Evolutionary conservation across 2,888 invertebrate genomes (phyloP).

Genomic region (Himalopsyche japonica): DNA sequence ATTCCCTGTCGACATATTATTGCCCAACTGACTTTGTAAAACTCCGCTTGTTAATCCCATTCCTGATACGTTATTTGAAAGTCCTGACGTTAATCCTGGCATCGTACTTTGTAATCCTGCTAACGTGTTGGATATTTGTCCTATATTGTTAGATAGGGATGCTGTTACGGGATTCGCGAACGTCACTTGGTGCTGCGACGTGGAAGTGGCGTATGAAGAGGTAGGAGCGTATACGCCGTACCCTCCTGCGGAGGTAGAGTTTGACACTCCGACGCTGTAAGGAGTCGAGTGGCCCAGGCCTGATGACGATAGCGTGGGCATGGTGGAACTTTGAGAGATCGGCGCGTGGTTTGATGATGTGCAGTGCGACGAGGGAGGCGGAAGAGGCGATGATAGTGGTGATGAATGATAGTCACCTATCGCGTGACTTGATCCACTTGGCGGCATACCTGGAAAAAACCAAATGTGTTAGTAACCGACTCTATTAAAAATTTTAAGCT

Average conservation of each 20-base stretch:
- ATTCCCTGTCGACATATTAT: slow-evolving; percentile 48
- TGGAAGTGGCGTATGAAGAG: slow-evolving; percentile 53
- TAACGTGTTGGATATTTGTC: slow-evolving; percentile 57
- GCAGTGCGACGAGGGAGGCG: slow-evolving; percentile 60
- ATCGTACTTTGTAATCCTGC: slow-evolving; percentile 57
- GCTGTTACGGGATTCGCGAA: slow-evolving; percentile 59
- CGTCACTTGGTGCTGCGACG: slow-evolving; percentile 59
- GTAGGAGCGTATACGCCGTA: slow-evolving; percentile 56
- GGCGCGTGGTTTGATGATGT: slow-evolving; percentile 51
- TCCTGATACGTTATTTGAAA: slow-evolving; percentile 47
- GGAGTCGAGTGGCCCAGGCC: slow-evolving; percentile 53
- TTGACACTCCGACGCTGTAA: slow-evolving; percentile 51
- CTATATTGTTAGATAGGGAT: slow-evolving; percentile 57
- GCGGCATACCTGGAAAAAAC: slow-evolving; percentile 59
- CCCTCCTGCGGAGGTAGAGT: slow-evolving; percentile 57
- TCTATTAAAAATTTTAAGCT: no score
- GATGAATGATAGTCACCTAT: slow-evolving; percentile 68
- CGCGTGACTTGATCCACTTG: slow-evolving; percentile 72
- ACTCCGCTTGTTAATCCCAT: slow-evolving; percentile 52
- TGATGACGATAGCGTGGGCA: slow-evolving; percentile 61
- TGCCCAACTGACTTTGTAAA: slow-evolving; percentile 55
- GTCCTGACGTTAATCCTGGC: slow-evolving; percentile 55
- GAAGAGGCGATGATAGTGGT: slow-evolving; percentile 62
- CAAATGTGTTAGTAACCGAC: no score
- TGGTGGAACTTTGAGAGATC: slow-evolving; percentile 67